phyloP scores from a whole-genome alignment of 2,888 invertebrate species.

The Nymphalis urticae region DNA sequence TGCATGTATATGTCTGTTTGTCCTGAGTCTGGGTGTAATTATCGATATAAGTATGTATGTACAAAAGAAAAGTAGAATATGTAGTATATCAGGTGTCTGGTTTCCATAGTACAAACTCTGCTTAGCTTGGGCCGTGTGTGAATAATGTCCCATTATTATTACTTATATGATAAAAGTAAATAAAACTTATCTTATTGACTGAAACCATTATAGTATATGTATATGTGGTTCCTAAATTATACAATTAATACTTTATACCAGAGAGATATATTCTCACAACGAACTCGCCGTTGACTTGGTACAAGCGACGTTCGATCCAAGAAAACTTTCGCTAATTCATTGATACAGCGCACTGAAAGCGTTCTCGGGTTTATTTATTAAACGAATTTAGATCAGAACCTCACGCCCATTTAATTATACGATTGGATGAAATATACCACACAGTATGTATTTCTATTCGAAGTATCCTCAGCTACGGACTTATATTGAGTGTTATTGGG shows the following conservation, averaged over 20 bases:
- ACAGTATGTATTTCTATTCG: background rate
- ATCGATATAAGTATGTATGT: too few relatives aligned
- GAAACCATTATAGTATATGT: too few relatives aligned
- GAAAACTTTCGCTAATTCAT: conserved; percentile 41
- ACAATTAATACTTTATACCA: background rate
- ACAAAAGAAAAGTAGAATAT: too few relatives aligned
- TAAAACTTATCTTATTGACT: too few relatives aligned
- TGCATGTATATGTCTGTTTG: too few relatives aligned
- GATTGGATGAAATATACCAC: conserved; percentile 4
- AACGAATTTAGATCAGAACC: conserved; percentile 35
- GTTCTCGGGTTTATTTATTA: conserved; percentile 45
- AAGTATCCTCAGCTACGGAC: background rate
- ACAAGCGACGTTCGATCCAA: conserved; percentile 23
- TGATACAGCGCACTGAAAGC: conserved; percentile 43
- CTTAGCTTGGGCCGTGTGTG: too few relatives aligned
- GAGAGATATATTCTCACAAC: background rate
- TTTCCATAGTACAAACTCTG: too few relatives aligned
- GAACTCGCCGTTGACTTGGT: conserved; percentile 8
- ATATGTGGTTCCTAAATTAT: background rate
- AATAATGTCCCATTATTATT: too few relatives aligned
- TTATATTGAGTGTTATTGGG: too few relatives aligned
- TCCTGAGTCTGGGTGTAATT: too few relatives aligned
- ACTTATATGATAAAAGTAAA: too few relatives aligned
- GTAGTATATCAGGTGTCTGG: too few relatives aligned
- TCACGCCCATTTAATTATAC: conserved; percentile 12